Base-by-base conservation (phyloP, 2,888 invertebrate species). In the Euplagia quadripunctaria region DNA sequence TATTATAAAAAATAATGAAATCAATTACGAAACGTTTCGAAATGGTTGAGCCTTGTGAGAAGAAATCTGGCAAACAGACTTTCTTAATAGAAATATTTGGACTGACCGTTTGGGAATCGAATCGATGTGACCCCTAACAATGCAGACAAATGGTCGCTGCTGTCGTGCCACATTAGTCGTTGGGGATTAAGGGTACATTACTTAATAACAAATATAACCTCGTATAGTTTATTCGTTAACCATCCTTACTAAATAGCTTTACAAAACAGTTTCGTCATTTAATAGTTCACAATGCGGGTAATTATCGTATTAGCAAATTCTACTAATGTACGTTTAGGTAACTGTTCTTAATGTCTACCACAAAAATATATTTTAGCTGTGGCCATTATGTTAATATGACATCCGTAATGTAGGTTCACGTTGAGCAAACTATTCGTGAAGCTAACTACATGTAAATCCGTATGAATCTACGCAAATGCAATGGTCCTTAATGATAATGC, bases 211-310 rank as follows among this genome's bases (percentile, higher is more conserved):
- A 16, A 42, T 52, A 49, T 31, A n/a, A 11, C 68, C 42, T 68
- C 41, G 55, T 42, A 58, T n/a, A 68, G 64, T 43, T 63, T 61
- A 61, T 61, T 66, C 46, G 49, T 20, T 61, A 43, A 9, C 66
- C 16, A 42, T 67, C 41, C 41, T 61, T 64, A 61, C 52, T 68
- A 68, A 68, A 70, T 68, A 31, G 52, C 42, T 68, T 67, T 14
- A 51, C 58, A 41, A 71, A 46, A 68, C 46, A 64, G 64, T 72
- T 52, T 64, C 72, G 31, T 64, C 68, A 68, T 20, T 20, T 51
- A 51, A 67, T 58, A 31, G 49, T 42, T 17, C 31, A 72, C 70
- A 52, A 68, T 64, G 72, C 72, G 49, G 72, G 72, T 72, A 64
- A 72, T 68, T 68, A 68, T 64, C 31, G 31, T 46, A 55, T 72